phyloP scores from a whole-genome alignment of 2,113 vertebrate species.

The Ciconia stormi region DNA sequence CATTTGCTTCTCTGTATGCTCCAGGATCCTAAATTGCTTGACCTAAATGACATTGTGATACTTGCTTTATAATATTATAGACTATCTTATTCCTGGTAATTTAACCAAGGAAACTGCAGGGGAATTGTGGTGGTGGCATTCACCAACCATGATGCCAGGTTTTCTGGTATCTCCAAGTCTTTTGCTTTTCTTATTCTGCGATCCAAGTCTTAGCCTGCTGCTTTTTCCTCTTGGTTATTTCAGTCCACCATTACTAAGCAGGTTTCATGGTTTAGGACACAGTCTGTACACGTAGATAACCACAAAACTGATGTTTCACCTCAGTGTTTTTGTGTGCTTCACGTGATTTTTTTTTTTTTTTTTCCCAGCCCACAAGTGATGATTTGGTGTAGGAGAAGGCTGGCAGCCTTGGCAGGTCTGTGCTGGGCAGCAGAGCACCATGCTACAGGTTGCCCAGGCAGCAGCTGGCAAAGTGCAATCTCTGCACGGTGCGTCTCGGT shows the following conservation, averaged over 20 bases:
- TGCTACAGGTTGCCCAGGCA: not conserved
- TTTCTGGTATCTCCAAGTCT: not conserved
- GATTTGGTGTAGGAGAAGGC: not conserved
- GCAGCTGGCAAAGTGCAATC: not conserved
- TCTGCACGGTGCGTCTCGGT: accelerated
- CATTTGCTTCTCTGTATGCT: not conserved
- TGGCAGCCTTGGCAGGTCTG: not conserved
- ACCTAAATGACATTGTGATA: not conserved
- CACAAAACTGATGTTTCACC: not conserved
- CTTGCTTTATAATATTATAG: not conserved
- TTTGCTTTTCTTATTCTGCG: not conserved
- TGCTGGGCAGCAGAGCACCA: not conserved
- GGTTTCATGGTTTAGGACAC: not conserved
- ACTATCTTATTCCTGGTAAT: not conserved
- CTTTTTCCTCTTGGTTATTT: not conserved
- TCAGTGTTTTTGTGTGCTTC: not conserved
- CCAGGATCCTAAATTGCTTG: not conserved
- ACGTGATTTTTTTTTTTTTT: accelerated
- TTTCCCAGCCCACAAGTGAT: not conserved
- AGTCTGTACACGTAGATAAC: not conserved
- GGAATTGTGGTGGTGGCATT: not conserved
- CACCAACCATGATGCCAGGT: accelerated
- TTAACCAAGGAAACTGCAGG: not conserved
- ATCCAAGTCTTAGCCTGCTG: not conserved
- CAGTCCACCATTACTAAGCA: not conserved